These are phyloP conservation scores for Chaetodon trifasciatus DNA, from an alignment of 2,797 vertebrate genomes.

Conservation along the genomic window DNA sequence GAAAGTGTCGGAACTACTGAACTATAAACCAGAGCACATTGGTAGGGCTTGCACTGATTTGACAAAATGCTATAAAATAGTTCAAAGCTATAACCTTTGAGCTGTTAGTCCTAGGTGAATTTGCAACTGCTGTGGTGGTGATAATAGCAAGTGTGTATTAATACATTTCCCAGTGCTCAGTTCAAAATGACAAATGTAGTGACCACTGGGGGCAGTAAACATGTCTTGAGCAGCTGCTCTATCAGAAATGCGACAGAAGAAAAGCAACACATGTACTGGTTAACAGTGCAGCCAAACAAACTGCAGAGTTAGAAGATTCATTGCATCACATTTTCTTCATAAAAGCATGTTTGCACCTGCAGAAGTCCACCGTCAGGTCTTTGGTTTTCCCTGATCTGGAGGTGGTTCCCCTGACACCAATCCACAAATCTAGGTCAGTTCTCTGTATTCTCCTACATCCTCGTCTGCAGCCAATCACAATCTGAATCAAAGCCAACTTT, in stretches of 20 bases:
- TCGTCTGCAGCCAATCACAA: too few relatives aligned
- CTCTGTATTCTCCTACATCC: too few relatives aligned
- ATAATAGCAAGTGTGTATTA: neutral
- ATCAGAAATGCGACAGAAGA: neutral
- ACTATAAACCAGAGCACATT: neutral
- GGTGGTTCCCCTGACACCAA: too few relatives aligned
- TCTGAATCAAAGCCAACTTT: too few relatives aligned
- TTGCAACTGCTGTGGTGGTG: neutral
- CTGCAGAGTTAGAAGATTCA: too few relatives aligned
- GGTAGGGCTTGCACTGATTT: neutral
- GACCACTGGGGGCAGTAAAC: neutral
- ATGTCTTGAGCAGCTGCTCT: neutral
- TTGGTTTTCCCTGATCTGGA: too few relatives aligned
- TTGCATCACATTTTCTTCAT: too few relatives aligned
- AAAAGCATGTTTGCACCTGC: too few relatives aligned
- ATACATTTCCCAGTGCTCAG: neutral
- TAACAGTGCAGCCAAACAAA: too few relatives aligned
- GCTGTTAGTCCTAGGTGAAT: neutral
- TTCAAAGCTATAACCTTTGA: too few relatives aligned
- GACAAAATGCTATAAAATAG: neutral
- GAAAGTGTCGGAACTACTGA: neutral
- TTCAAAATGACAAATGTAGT: neutral
- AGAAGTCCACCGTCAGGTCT: too few relatives aligned
- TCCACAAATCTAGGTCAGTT: too few relatives aligned
- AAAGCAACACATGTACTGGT: neutral